Conservation (phyloP, 2,797 vertebrate genomes). For the Bovichtus diacanthus region DNA sequence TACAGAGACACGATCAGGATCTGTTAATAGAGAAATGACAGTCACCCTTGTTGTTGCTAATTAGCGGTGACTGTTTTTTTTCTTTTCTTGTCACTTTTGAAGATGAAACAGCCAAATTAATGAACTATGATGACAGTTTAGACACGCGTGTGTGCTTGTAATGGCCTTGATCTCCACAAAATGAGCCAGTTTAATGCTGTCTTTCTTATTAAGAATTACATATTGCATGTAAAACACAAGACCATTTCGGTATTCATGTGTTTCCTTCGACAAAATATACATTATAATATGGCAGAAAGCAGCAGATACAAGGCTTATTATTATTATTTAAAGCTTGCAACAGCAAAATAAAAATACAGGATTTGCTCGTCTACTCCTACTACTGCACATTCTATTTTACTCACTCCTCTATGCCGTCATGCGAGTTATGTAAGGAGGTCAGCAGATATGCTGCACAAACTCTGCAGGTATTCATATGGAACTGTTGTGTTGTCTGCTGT, state of each 20-base stretch:
- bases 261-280: background rate
- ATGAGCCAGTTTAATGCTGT: slow-evolving; percentile 9
- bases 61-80: slow-evolving; percentile 23
- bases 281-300: background rate
- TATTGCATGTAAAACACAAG: background rate
- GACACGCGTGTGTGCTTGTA: background rate
- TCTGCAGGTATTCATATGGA: slow-evolving; percentile 33
- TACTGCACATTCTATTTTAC: slow-evolving; percentile 1
- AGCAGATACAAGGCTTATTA: background rate
- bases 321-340: slow-evolving; percentile 12
- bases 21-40: slow-evolving; percentile 16
- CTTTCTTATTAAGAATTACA: slow-evolving; percentile 7
- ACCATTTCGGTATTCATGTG: background rate
- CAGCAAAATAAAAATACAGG: slow-evolving; percentile 23
- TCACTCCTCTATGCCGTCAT: slow-evolving; percentile 30
- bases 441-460: slow-evolving; percentile 8
- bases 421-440: slow-evolving; percentile 44
- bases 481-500: slow-evolving; percentile 11
- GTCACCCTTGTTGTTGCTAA: slow-evolving; percentile 14
- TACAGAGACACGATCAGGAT: slow-evolving; percentile 35
- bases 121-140: slow-evolving; percentile 28
- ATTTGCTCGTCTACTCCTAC: slow-evolving; percentile 19
- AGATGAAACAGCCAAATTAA: slow-evolving; percentile 46
- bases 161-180: background rate
- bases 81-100: slow-evolving; percentile 36